phyloP scores from a whole-genome alignment of 1,140 invertebrate species.

The Venturia canescens region DNA sequence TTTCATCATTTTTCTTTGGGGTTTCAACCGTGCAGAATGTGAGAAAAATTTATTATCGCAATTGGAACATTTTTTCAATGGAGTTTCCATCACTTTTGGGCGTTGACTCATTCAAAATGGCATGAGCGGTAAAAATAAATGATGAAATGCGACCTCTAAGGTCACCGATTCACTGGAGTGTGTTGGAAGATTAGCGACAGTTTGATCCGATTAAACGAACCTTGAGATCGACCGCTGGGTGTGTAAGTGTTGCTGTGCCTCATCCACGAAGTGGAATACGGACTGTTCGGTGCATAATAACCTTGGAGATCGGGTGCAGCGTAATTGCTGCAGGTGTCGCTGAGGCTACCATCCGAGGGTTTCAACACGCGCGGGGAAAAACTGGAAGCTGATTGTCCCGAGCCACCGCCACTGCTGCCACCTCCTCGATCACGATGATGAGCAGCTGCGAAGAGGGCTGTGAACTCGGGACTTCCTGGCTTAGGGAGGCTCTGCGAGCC shows the following conservation, averaged over 20 bases:
- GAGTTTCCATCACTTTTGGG: no score
- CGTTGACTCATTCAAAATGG: no score
- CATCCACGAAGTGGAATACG: conserved; percentile 79
- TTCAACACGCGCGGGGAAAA: conserved; percentile 71
- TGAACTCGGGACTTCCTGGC: conserved; percentile 83
- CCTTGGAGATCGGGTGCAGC: conserved; percentile 77
- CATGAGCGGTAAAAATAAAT: no score
- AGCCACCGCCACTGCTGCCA: conserved; percentile 63
- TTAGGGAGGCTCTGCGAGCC: conserved; percentile 89
- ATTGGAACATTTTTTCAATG: no score
- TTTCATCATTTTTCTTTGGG: no score
- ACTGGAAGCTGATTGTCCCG: conserved; percentile 74
- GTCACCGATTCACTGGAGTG: no score
- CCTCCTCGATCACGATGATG: conserved; percentile 71
- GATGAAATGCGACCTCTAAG: no score
- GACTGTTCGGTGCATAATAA: conserved; percentile 75
- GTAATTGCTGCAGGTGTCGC: conserved; percentile 81
- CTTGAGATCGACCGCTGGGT: conserved; percentile 74
- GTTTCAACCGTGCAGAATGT: no score
- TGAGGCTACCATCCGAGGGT: conserved; percentile 85
- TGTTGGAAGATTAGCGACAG: no score
- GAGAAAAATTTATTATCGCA: no score
- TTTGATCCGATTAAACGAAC: conserved; percentile 50
- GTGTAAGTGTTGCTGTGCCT: conserved; percentile 80
- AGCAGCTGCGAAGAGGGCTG: conserved; percentile 77